Percentiles rank a stretch among this genome's conserved stretches.
Evolutionary conservation across 2,888 invertebrate genomes (phyloP).

Genomic region (Hermodice carunculata): DNA sequence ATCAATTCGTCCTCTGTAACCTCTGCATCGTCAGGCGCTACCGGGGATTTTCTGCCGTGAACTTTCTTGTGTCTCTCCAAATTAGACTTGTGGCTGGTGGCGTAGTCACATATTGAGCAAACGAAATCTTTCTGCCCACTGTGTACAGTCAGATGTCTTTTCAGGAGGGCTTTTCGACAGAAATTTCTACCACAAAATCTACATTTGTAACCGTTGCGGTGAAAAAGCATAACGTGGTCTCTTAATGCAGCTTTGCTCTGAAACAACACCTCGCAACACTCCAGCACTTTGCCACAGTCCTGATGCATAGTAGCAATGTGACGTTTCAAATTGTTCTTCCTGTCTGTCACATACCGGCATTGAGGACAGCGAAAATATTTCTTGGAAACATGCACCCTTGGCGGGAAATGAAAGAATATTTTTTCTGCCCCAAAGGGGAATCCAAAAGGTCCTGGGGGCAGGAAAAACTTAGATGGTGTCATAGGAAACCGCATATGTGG

Average conservation of each 20-base stretch:
- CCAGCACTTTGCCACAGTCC: constrained; percentile 50
- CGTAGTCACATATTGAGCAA: constrained; percentile 67
- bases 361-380: constrained; percentile 51
- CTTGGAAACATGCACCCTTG: too few species aligned
- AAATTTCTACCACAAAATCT: constrained; percentile 65
- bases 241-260: constrained; percentile 65
- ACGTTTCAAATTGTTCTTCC: constrained; percentile 67
- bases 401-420: too few species aligned
- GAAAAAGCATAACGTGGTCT: constrained; percentile 64
- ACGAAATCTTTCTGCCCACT: constrained; percentile 68
- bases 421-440: too few species aligned
- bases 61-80: constrained; percentile 67
- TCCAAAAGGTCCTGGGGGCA: too few species aligned
- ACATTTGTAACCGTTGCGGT: constrained; percentile 67
- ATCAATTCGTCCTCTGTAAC: constrained; percentile 13
- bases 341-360: constrained; percentile 61
- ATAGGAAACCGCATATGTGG: too few species aligned
- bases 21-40: constrained; percentile 6
- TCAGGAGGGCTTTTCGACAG: constrained; percentile 68
- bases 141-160: constrained; percentile 69
- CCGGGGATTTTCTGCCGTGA: constrained; percentile 40
- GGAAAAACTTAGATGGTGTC: too few species aligned
- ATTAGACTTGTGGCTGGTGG: constrained; percentile 70
- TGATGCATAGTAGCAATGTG: constrained; percentile 69
- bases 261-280: constrained; percentile 65